Base-by-base conservation (phyloP, 2,888 invertebrate genomes). In the Subacronicta megacephala region DNA sequence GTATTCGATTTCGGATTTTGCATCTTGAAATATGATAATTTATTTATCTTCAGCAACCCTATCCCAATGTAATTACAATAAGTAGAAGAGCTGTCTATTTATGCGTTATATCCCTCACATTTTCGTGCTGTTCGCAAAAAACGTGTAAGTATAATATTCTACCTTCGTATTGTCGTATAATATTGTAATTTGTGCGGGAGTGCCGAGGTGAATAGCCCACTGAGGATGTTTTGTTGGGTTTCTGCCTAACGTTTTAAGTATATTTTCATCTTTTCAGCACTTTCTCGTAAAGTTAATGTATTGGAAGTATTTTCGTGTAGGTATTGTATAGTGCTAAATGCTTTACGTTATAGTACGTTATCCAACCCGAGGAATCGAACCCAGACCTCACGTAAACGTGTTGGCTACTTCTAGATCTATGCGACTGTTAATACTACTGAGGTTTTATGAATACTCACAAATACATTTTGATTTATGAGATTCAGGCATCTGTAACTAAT, bases 161-260 rank as follows among this genome's bases (percentile, higher is more conserved):
- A 67, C 56, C 56, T 65, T 57, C 45, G 44, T 37, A 53, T 65
- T 63, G 62, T 65, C 29, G 41, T 51, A 62, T 69, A 72, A 75
- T 74, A 77, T 75, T 66, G 60, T 72, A 72, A 75, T 78, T 75
- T 72, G 64, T 68, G 54, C 37, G 56, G 54, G 51, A 50, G 44
- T 63, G 53, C 41, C 36, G 53, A 55, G 55, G 13, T 52, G 60
- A 65, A 53, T 59, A 55, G 47, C 40, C 50, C 53, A 46, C 54
- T 50, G 54, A 46, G 33, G 46, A 47, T 46, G 51, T 55, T 50
- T 58, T 51, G 65, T 61, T 26, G 56, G 47, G 23, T 42, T 51
- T 29, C 23, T 44, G 23, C 47, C 37, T 33, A 42, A 59, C 69
- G 44, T 57, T 51, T 47, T 53, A 15, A 36, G 51, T 31, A 57